Base-by-base conservation (phyloP, 1,140 invertebrate species). In the Meloidogyne floridensis region DNA sequence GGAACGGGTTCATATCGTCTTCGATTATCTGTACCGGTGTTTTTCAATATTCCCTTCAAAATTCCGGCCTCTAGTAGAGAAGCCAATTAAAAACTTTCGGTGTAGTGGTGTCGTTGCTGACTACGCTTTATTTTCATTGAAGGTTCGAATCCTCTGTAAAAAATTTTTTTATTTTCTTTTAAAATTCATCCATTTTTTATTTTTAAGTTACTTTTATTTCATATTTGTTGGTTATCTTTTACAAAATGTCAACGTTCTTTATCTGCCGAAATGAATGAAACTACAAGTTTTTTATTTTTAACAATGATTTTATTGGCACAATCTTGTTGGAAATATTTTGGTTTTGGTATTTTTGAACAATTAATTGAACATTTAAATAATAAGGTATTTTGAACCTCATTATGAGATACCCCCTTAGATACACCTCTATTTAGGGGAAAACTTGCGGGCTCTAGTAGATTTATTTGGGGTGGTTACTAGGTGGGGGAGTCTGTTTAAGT, bases 151-250 rank as follows among this genome's bases (percentile, higher is more conserved):
- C 32, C 32, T 32, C 32, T 32, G 32, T 1, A 15, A 72, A 43
- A 4, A 15, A 73, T 59, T 59, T 59, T 15, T 59, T 15, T 15
- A n/a, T 9, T 15, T 15, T 15, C 7, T 59, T 59, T 59, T 59
- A 59, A 59, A 56, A 11, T 56, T 56, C 3, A 56, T 59, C 32
- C 32, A 32, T 32, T 32, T 32, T 32, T 32, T 32, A 32, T 32
- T 32, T 59, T 56, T 59, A 15, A 59, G 56, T 59, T 59, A 20
- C 65, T 70, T 10, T 7, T 78, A 15, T 78, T 78, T 51, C 77
- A 78, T 51, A 78, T 78, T 72, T 78, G 77, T 70, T 78, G 77
- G 77, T 56, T 78, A n/a, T 65, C 18, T 9, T 78, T 78, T 70
- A 15, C 54, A 47, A 54, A 59, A 13, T 78, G 59, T 51, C 18